Conservation (phyloP, 2,888 invertebrate genomes). For the Habroteleia sp. region DNA sequence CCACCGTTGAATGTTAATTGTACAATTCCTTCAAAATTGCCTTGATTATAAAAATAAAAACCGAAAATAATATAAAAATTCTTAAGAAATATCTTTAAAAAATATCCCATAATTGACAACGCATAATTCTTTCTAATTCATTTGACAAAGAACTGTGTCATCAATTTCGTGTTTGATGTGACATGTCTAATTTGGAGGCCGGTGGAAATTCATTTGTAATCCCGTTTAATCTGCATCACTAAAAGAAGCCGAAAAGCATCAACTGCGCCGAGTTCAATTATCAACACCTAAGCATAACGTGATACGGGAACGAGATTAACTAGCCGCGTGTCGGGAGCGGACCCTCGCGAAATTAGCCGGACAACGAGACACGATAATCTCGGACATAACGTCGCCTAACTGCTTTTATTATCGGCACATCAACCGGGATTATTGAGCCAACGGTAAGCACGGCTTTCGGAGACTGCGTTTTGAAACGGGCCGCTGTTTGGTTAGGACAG, state of each 20-base stretch:
- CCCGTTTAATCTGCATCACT: conserved; percentile 36
- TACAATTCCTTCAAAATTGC: too few species aligned
- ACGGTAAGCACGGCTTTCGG: conserved; percentile 31
- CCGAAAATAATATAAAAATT: too few species aligned
- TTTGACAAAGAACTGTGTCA: too few species aligned
- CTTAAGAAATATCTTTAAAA: too few species aligned
- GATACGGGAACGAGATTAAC: conserved; percentile 32
- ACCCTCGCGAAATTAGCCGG: conserved; percentile 58
- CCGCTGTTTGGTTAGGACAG: conserved; percentile 75
- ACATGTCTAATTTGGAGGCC: background rate
- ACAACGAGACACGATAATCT: conserved; percentile 54
- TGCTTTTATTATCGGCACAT: conserved; percentile 53
- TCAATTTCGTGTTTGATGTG: background rate
- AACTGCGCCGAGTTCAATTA: conserved; percentile 75
- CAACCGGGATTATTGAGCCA: conserved; percentile 45
- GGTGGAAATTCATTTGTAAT: conserved; percentile 15
- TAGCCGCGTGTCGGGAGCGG: conserved; percentile 27
- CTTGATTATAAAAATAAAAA: too few species aligned
- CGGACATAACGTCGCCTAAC: conserved; percentile 32
- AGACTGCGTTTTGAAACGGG: conserved; percentile 45
- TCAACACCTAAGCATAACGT: conserved; percentile 77
- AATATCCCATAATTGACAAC: too few species aligned
- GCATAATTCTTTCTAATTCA: too few species aligned
- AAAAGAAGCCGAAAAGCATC: conserved; percentile 33
- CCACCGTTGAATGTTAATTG: too few species aligned